phyloP scores from a whole-genome alignment of 1,140 invertebrate species.

The Dendrolimus punctatus region DNA sequence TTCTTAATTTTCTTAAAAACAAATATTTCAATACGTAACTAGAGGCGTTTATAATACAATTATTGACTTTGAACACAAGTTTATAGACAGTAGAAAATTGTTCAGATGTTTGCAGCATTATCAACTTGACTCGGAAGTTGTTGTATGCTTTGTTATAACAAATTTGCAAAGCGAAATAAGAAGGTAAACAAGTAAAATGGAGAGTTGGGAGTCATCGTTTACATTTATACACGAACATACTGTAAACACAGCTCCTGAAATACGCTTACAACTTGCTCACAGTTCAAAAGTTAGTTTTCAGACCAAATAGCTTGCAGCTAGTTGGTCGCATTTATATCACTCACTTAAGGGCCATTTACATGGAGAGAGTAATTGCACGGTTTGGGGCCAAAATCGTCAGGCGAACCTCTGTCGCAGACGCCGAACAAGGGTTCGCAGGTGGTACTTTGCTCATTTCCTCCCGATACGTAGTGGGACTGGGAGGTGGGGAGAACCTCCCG shows the following conservation, averaged over 20 bases:
- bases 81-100: conserved; percentile 1
- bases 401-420: no score
- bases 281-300: conserved; percentile 31
- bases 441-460: no score
- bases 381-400: no score
- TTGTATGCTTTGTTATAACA: conserved; percentile 28
- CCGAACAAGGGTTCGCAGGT: no score
- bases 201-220: conserved; percentile 37
- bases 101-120: background rate
- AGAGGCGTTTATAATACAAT: background rate
- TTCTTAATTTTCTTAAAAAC: no score
- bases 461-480: no score
- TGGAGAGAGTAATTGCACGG: no score
- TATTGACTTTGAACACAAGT: background rate
- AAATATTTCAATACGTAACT: no score
- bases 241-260: conserved; percentile 28
- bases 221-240: conserved; percentile 27
- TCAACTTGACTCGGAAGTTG: conserved; percentile 5
- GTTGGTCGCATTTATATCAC: no score
- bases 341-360: no score
- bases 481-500: no score
- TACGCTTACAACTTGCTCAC: conserved; percentile 21
- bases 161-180: conserved; percentile 40
- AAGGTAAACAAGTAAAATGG: conserved; percentile 36
- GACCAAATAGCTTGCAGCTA: conserved; percentile 18